Conservation (phyloP, 2,113 vertebrate species). For the Myrmophylax atrothorax region DNA sequence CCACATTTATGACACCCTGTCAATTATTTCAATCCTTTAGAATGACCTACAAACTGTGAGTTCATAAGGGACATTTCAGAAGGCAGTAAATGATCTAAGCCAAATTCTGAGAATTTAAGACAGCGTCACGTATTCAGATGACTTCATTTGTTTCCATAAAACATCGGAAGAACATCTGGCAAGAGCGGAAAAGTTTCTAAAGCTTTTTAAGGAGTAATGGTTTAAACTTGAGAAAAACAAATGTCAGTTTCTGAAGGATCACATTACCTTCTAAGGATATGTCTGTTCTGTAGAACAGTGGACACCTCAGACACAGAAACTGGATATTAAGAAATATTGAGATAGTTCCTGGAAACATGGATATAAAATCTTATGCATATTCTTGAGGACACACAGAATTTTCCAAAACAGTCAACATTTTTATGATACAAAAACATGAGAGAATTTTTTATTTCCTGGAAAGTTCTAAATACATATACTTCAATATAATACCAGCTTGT, state of each 20-base stretch:
- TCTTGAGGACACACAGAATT: background rate
- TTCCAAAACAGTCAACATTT: background rate
- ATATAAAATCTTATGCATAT: background rate
- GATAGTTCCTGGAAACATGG: background rate
- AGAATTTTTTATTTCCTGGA: background rate
- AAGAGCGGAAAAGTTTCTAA: background rate
- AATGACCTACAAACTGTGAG: background rate
- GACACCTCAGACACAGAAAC: background rate
- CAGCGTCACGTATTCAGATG: background rate
- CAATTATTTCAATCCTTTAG: background rate
- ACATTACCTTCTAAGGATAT: background rate
- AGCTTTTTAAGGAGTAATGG: slow-evolving; percentile 33
- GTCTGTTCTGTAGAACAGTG: background rate
- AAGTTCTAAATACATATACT: background rate
- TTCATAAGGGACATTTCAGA: background rate
- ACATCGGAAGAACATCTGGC: slow-evolving; percentile 24
- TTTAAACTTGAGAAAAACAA: slow-evolving; percentile 41
- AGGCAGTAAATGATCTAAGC: background rate
- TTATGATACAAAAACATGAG: background rate
- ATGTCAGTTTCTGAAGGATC: background rate
- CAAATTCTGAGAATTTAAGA: slow-evolving; percentile 27
- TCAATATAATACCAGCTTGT: background rate
- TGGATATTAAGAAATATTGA: background rate
- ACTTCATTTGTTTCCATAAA: slow-evolving; percentile 56
- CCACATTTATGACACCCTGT: background rate